Percentiles rank a stretch among this genome's conserved stretches.
Conservation (phyloP, 2,888 invertebrate species). For the Torymus auratus region DNA sequence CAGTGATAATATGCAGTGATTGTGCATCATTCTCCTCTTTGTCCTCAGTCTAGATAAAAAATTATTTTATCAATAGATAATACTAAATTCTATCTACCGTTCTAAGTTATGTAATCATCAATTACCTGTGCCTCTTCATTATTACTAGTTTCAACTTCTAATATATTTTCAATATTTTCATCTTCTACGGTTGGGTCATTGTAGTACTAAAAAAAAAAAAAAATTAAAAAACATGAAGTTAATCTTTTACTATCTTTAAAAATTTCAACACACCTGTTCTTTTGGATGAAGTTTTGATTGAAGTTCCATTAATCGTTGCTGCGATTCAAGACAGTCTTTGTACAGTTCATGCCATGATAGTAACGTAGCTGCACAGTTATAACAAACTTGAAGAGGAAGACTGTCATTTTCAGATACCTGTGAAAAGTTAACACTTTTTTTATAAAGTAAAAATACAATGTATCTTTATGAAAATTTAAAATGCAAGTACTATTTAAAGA, state of each 20-base stretch:
- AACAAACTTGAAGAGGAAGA: conserved; percentile 81
- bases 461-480: no score
- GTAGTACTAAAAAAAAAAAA: conserved; percentile 31
- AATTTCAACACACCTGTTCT: conserved; percentile 32
- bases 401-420: conserved; percentile 79
- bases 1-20: neutral
- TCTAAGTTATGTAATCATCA: neutral
- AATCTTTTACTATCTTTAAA: conserved; percentile 11
- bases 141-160: conserved; percentile 26
- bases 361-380: conserved; percentile 82
- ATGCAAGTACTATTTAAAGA: no score
- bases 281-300: conserved; percentile 57
- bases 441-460: no score
- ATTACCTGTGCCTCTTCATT: conserved; percentile 34
- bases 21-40: conserved; percentile 13
- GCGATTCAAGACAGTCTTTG: conserved; percentile 79
- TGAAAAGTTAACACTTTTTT: neutral
- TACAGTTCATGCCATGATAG: conserved; percentile 82
- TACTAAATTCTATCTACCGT: no score
- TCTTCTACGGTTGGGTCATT: conserved; percentile 29
- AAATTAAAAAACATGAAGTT: conserved; percentile 5
- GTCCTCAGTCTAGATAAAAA: conserved; percentile 7
- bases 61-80: neutral
- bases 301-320: conserved; percentile 71
- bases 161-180: conserved; percentile 26